phyloP scores from a whole-genome alignment of 2,797 vertebrate genomes.

The Malurus leucopterus region DNA sequence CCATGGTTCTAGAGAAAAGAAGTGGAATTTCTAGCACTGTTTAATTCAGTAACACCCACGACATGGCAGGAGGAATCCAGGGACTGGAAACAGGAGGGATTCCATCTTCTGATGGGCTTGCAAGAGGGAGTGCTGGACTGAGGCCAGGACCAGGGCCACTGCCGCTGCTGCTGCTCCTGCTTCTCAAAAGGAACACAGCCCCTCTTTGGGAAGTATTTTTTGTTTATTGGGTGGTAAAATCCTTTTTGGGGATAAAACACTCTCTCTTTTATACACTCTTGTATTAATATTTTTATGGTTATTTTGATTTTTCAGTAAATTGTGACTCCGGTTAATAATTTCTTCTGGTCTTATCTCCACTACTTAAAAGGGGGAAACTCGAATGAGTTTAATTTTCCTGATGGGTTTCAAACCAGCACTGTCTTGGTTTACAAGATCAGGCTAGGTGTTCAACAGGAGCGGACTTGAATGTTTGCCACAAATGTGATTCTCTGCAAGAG shows the following conservation, averaged over 20 bases:
- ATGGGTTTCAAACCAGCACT: background rate
- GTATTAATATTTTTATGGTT: background rate
- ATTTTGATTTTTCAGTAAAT: background rate
- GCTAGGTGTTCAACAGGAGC: background rate
- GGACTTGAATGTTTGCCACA: background rate
- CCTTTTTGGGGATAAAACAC: background rate
- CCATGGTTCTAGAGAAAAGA: background rate
- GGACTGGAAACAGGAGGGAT: background rate
- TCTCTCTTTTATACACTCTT: background rate
- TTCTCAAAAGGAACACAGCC: fast-evolving
- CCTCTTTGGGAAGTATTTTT: background rate
- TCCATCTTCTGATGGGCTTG: background rate
- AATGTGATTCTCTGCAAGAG: background rate
- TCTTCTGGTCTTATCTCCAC: background rate
- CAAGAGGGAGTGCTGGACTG: too few relatives aligned
- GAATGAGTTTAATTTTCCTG: background rate
- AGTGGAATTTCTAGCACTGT: background rate
- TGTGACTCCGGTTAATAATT: background rate
- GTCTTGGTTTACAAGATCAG: background rate
- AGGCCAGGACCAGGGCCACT: fast-evolving
- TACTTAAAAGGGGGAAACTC: background rate
- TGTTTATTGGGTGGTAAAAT: background rate
- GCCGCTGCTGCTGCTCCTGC: fast-evolving
- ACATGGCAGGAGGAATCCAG: background rate
- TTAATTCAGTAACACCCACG: background rate